phyloP scores from a whole-genome alignment of 2,113 vertebrate genomes.

The Rhabdornis inornatus region DNA sequence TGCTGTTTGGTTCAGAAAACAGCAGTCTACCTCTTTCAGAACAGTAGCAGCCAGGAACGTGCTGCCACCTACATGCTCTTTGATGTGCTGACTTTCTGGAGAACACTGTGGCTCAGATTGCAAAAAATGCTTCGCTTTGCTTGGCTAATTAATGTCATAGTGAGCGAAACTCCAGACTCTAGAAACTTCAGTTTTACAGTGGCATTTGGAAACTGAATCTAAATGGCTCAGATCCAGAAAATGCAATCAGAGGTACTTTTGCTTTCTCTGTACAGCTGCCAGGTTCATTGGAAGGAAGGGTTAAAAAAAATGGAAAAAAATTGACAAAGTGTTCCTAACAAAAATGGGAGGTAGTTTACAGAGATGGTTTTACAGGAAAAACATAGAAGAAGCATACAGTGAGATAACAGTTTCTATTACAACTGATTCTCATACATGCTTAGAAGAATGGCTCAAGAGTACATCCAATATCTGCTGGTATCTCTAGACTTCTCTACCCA shows the following conservation, averaged over 20 bases:
- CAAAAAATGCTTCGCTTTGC: not conserved
- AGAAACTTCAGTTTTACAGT: slow-evolving; percentile 86
- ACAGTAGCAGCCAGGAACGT: not conserved
- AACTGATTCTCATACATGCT: slow-evolving; percentile 85
- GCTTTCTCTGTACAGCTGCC: slow-evolving; percentile 79
- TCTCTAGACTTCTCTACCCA: slow-evolving; percentile 19
- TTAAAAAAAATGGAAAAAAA: not conserved
- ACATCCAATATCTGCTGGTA: not conserved
- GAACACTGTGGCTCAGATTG: not conserved
- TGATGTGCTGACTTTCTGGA: not conserved
- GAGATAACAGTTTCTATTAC: slow-evolving; percentile 86
- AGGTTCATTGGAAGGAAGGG: slow-evolving; percentile 44
- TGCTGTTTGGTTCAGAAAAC: not conserved
- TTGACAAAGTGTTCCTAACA: slow-evolving; percentile 80
- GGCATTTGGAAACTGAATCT: slow-evolving; percentile 82
- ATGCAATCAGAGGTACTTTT: slow-evolving; percentile 83
- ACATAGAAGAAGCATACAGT: slow-evolving; percentile 78
- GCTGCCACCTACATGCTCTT: not conserved
- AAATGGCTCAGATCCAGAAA: slow-evolving; percentile 82
- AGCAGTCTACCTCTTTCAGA: not conserved
- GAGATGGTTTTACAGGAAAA: slow-evolving; percentile 83
- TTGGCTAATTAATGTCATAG: slow-evolving; percentile 82
- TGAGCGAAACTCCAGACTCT: slow-evolving; percentile 81
- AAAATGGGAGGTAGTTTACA: slow-evolving; percentile 83
- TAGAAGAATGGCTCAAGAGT: slow-evolving; percentile 80